A percentile compares a stretch with the other conserved stretches of the same genome.
Conservation (phyloP, 2,888 invertebrate genomes). For the Diaprepes abbreviatus region DNA sequence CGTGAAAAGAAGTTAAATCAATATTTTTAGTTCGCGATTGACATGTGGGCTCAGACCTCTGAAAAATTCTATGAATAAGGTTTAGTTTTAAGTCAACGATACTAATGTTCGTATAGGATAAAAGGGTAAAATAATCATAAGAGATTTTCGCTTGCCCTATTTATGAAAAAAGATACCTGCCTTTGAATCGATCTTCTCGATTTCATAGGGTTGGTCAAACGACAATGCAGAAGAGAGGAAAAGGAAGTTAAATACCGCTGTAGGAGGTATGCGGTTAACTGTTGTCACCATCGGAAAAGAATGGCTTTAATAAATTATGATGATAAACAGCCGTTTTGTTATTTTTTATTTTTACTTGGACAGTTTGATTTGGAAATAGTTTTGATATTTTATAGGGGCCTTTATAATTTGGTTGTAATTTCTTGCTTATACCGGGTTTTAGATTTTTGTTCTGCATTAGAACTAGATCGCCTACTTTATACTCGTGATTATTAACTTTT, state of each 20-base stretch:
- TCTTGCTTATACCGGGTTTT: slow-evolving; percentile 9
- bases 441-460: not conserved
- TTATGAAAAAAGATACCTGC: slow-evolving; percentile 32
- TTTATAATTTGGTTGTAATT: slow-evolving; percentile 5
- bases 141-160: slow-evolving; percentile 7
- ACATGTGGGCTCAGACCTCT: slow-evolving; percentile 1
- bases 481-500: not conserved
- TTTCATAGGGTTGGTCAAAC: not conserved
- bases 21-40: not conserved
- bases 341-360: not conserved
- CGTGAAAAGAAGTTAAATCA: slow-evolving; percentile 6
- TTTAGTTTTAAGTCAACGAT: slow-evolving; percentile 31
- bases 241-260: too few species aligned
- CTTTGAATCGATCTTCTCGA: not conserved
- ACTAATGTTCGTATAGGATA: slow-evolving; percentile 29
- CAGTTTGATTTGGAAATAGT: not conserved
- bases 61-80: slow-evolving; percentile 1
- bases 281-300: not conserved
- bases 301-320: slow-evolving; percentile 18
- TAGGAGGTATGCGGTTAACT: not conserved
- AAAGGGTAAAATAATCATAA: slow-evolving; percentile 19
- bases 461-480: slow-evolving; percentile 20
- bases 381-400: slow-evolving; percentile 18
- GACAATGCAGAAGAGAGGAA: not conserved
- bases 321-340: slow-evolving; percentile 20